These are phyloP conservation scores for Sinopyrophorus schimmeli DNA, from an alignment of 2,888 invertebrate genomes.

Conservation along the genomic window DNA sequence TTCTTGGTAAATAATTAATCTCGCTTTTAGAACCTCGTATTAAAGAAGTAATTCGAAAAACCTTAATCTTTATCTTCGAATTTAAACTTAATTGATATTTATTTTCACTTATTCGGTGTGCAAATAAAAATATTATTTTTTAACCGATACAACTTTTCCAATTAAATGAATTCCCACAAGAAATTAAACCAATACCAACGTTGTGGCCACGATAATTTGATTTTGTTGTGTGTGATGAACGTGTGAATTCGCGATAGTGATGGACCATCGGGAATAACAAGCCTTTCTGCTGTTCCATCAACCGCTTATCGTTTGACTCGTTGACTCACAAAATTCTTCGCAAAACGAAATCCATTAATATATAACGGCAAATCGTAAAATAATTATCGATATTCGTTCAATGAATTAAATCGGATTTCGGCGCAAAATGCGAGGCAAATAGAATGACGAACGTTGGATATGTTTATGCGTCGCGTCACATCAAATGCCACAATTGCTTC, in stretches of 20 bases:
- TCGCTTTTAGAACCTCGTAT: too few species aligned
- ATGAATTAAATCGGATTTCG: constrained; percentile 7
- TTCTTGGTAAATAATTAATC: too few species aligned
- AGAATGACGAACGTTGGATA: neutral
- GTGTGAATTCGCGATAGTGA: constrained; percentile 38
- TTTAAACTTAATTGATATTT: too few species aligned
- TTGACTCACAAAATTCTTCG: too few species aligned
- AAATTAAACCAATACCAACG: constrained; percentile 46
- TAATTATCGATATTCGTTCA: constrained; percentile 17
- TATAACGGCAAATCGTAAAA: constrained; percentile 10
- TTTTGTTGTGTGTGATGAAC: constrained; percentile 43
- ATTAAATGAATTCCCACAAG: constrained; percentile 48
- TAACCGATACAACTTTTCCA: constrained; percentile 48
- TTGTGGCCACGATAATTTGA: constrained; percentile 45
- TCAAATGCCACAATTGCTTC: constrained; percentile 6
- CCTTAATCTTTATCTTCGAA: too few species aligned
- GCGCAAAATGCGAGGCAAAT: constrained; percentile 4
- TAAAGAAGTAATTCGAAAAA: too few species aligned
- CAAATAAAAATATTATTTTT: constrained; percentile 37
- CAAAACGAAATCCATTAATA: constrained; percentile 14
- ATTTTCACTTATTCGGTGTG: too few species aligned
- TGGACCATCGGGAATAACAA: constrained; percentile 27
- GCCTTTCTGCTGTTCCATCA: constrained; percentile 13
- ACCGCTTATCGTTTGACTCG: too few species aligned
- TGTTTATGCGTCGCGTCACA: constrained; percentile 11